phyloP scores from a whole-genome alignment of 2,888 invertebrate species.

The Hedychridium roseum region DNA sequence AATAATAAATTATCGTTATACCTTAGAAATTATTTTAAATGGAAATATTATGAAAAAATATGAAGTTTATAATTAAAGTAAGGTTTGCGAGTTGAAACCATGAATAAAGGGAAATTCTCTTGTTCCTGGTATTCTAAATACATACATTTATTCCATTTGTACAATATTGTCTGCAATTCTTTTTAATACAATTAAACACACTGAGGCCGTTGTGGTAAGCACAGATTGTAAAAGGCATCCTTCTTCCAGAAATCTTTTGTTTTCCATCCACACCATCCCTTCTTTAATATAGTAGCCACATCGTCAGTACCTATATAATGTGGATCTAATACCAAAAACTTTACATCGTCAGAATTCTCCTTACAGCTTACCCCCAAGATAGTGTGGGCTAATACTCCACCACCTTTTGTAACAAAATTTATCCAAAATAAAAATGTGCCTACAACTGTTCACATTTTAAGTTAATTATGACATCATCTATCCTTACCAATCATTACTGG shows the following conservation, averaged over 20 bases:
- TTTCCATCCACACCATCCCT: conserved; percentile 99
- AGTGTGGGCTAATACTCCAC: conserved; percentile 97
- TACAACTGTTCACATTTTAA: neutral
- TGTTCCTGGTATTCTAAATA: too few species aligned
- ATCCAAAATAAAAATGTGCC: conserved; percentile 4
- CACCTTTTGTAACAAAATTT: conserved; percentile 69
- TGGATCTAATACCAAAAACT: conserved; percentile 96
- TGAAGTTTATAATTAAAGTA: too few species aligned
- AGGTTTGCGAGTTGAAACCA: too few species aligned
- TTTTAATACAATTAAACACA: conserved; percentile 24
- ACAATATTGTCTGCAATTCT: too few species aligned
- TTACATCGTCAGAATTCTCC: conserved; percentile 78
- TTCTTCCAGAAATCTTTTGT: conserved; percentile 93
- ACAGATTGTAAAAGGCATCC: conserved; percentile 94
- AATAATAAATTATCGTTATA: too few species aligned
- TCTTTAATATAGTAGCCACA: conserved; percentile 73
- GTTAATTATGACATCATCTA: too few species aligned
- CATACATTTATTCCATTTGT: too few species aligned
- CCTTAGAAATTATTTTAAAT: too few species aligned
- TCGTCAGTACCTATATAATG: conserved; percentile 95
- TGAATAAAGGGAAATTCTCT: too few species aligned
- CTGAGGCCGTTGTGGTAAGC: conserved; percentile 81
- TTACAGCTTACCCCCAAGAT: conserved; percentile 94
- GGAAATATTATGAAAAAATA: too few species aligned
- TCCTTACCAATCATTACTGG: conserved; percentile 96